Evolutionary conservation across 2,888 invertebrate species (phyloP).

Genomic region (Maniola hyperantus): DNA sequence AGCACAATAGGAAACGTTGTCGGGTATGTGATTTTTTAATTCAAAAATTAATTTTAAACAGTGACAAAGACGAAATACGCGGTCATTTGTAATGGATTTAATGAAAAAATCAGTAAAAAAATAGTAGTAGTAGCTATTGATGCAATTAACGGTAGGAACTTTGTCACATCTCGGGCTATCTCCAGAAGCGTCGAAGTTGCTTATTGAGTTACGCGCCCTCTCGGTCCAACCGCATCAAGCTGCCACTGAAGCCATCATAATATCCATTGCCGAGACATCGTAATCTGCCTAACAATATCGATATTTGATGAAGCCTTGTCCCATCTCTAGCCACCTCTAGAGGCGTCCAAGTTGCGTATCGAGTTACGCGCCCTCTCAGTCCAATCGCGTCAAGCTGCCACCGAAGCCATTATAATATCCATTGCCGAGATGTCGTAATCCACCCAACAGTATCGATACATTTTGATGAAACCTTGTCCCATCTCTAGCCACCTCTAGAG

Average conservation of each 20-base stretch:
- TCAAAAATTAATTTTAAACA: no score
- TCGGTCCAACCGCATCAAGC: constrained; percentile 68
- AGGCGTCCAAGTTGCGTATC: constrained; percentile 77
- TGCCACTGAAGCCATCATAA: constrained; percentile 57
- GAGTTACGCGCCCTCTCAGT: constrained; percentile 71
- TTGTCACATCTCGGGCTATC: constrained; percentile 46
- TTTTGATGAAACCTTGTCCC: constrained; percentile 9
- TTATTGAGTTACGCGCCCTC: constrained; percentile 75
- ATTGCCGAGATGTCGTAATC: constrained; percentile 63
- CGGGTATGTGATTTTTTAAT: no score
- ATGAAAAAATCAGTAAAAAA: no score
- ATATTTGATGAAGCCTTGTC: background rate
- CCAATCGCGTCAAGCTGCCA: constrained; percentile 66
- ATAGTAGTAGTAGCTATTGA: no score
- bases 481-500: constrained; percentile 46
- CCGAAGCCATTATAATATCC: constrained; percentile 62
- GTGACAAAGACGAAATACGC: no score
- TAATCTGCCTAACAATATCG: constrained; percentile 40
- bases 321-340: constrained; percentile 41
- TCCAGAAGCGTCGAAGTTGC: constrained; percentile 67
- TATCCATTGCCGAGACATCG: background rate
- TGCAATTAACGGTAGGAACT: constrained; percentile 9
- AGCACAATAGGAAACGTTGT: no score
- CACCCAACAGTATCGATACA: constrained; percentile 45
- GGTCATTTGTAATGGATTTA: no score